A percentile compares a stretch with the other conserved stretches of the same genome.
These are phyloP conservation scores for Tromatobia lineatoria DNA, from an alignment of 2,888 invertebrate genomes.

Conservation along the genomic window DNA sequence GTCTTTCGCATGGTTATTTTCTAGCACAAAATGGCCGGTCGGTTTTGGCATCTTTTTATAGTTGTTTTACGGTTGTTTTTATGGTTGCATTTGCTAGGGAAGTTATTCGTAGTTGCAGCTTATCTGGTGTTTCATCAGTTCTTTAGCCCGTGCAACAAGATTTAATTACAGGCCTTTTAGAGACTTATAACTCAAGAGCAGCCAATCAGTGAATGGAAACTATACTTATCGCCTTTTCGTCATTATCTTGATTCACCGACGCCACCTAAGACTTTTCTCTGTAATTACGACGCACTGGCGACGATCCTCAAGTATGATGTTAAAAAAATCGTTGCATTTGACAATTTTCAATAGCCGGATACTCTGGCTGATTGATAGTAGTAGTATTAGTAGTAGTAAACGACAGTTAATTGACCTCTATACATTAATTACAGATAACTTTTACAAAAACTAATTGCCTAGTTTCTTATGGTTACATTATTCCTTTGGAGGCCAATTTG, in stretches of 20 bases:
- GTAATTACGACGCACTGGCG: slow-evolving; percentile 15
- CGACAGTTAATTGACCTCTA: too few species aligned
- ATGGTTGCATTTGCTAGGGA: too few species aligned
- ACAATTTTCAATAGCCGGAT: neutral
- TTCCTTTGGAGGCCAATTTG: too few species aligned
- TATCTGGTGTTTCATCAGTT: neutral
- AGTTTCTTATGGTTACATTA: too few species aligned
- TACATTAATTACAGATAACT: too few species aligned
- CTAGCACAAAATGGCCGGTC: too few species aligned
- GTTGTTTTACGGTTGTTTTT: too few species aligned
- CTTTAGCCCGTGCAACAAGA: neutral
- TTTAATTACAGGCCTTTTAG: slow-evolving; percentile 19
- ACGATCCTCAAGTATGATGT: neutral
- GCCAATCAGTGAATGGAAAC: slow-evolving; percentile 22
- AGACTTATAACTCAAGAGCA: slow-evolving; percentile 3
- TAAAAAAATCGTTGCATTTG: slow-evolving; percentile 6
- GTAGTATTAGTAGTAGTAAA: too few species aligned
- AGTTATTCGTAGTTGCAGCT: neutral
- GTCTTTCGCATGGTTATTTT: too few species aligned
- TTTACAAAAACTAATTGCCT: too few species aligned
- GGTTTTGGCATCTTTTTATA: too few species aligned
- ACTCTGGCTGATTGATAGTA: too few species aligned
- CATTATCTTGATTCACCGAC: slow-evolving; percentile 1
- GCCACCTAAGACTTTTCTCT: slow-evolving; percentile 2
- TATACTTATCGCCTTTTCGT: neutral